Base-by-base conservation (phyloP, 2,113 vertebrate species). In the Laterallus jamaicensis region DNA sequence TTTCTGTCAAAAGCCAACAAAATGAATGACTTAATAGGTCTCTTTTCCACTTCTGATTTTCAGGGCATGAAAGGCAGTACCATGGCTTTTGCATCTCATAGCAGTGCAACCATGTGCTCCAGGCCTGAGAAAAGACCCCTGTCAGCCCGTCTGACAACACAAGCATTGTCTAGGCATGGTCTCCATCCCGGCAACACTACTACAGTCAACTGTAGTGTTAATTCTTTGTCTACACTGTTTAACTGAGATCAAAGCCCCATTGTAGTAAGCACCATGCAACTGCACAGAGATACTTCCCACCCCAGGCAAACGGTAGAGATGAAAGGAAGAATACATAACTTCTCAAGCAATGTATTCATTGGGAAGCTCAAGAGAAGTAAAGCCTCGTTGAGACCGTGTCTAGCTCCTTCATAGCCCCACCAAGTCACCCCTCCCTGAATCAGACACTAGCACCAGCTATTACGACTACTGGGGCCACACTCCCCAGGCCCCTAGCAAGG, bases 381-480 rank as follows among this genome's bases (percentile, higher is more conserved):
- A 49, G 47, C 18, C 62, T 50, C 1, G 0, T 26, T 47, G 52
- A 78, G 35, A 60, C 11, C 0, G 0, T 49, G 40, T 9, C 35
- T 10, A 44, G 8, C 70, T 70, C 29, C 52, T 32, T 2, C 6
- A 19, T 11, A 55, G 37, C 10, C 11, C 12, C 39, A 80, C 14
- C 19, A 62, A 32, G 29, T 7, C 52, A 69, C 12, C 24, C 50
- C 44, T 68, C 12, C 9, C 69, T 25, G 17, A 15, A 15, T 12
- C 37, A n/a, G 14, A 13, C 39, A 3, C 10, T 39, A 15, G 11
- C 11, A 59, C 20, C 44, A 62, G 39, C 52, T 14, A 54, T 52
- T 52, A 24, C 28, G 3, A 35, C 8, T n/a, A 56, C 9, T 37
- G 0, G 1, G 47, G 31, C n/a, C 50, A 20, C 0, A 0, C 13